Percentiles rank a stretch among this genome's conserved stretches.
phyloP scores from a whole-genome alignment of 2,113 vertebrate species.

The Podiceps cristatus region DNA sequence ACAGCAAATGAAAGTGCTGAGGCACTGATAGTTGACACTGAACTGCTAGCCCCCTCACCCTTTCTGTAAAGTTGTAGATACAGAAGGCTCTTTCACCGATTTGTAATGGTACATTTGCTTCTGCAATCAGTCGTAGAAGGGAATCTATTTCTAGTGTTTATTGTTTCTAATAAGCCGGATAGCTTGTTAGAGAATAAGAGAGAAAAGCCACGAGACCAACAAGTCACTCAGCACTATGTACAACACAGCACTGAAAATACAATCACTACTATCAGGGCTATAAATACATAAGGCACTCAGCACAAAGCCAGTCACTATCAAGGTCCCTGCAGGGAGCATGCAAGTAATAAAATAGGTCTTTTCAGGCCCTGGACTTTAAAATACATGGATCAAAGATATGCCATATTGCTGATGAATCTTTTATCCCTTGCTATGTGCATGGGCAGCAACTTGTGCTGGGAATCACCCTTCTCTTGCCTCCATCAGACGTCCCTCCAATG shows the following conservation, averaged over 20 bases:
- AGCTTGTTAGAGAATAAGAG: neutral
- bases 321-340: neutral
- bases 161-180: neutral
- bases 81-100: neutral
- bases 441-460: neutral
- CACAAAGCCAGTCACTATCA: constrained; percentile 1
- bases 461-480: neutral
- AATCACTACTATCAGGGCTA: neutral
- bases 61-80: neutral
- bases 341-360: neutral
- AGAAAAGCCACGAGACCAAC: neutral
- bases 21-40: neutral
- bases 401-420: neutral
- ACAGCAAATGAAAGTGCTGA: constrained; percentile 28
- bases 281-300: neutral
- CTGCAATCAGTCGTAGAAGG: neutral
- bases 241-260: neutral
- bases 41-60: neutral
- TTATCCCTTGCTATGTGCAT: neutral
- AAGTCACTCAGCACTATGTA: neutral
- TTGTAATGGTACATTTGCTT: neutral
- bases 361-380: neutral
- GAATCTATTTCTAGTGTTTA: neutral
- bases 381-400: neutral
- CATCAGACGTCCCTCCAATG: neutral